A percentile compares a stretch with the other conserved stretches of the same genome.
phyloP scores from a whole-genome alignment of 2,113 vertebrate genomes.

The Chionodraco myersi region DNA sequence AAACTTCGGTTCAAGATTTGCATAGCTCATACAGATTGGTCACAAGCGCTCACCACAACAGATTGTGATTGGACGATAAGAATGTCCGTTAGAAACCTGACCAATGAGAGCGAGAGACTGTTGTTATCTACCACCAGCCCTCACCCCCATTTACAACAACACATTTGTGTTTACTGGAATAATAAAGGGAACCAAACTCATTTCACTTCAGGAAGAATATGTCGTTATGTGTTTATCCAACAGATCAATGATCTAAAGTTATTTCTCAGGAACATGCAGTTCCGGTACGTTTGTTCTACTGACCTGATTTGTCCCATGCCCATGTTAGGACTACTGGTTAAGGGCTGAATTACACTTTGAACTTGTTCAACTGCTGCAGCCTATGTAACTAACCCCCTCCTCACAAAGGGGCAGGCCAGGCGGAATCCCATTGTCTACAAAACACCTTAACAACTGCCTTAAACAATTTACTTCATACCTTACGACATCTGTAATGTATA shows the following conservation, averaged over 20 bases:
- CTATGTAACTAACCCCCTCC: neutral
- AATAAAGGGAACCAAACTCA: neutral
- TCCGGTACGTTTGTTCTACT: constrained; percentile 55
- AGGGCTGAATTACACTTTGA: constrained; percentile 48
- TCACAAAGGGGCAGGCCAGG: neutral
- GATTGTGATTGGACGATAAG: constrained; percentile 43
- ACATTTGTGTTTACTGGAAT: neutral
- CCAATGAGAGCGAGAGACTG: constrained; percentile 47
- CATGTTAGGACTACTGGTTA: constrained; percentile 39
- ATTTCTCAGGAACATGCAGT: neutral
- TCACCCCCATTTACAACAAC: neutral
- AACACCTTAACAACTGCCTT: neutral
- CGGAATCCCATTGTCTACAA: neutral
- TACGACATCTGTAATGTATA: too few relatives aligned
- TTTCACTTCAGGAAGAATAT: neutral
- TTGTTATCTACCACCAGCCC: neutral
- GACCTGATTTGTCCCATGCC: constrained; percentile 52
- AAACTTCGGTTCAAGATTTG: constrained; percentile 70
- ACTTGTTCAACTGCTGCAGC: constrained; percentile 16
- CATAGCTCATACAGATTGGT: constrained; percentile 58
- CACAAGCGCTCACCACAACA: constrained; percentile 15
- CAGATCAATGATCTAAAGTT: too few relatives aligned
- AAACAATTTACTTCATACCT: neutral
- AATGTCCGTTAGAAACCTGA: constrained; percentile 11
- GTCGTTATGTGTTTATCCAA: neutral